These are phyloP conservation scores for Gallinago media DNA, from an alignment of 2,113 vertebrate species.

Conservation along the genomic window DNA sequence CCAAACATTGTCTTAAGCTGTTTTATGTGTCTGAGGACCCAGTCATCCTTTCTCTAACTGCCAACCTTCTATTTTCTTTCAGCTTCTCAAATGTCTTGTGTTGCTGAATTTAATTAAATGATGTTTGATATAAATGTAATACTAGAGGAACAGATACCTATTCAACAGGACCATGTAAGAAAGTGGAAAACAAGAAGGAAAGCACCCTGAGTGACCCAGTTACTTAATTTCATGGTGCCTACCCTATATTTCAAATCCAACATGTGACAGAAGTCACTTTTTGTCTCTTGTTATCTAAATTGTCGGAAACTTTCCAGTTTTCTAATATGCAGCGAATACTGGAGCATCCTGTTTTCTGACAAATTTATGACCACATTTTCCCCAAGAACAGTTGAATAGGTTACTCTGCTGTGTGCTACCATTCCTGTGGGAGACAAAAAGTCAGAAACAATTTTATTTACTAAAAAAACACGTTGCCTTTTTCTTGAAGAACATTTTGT, in stretches of 20 bases:
- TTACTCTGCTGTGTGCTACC: neutral
- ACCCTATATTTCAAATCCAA: neutral
- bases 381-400: neutral
- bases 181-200: neutral
- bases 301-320: neutral
- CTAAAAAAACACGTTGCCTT: neutral
- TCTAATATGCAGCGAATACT: neutral
- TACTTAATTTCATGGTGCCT: neutral
- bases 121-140: neutral
- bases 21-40: neutral
- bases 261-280: neutral
- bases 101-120: neutral
- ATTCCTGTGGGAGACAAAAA: neutral
- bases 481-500: neutral
- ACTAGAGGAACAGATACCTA: neutral
- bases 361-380: neutral
- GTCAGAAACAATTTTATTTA: neutral
- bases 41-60: neutral
- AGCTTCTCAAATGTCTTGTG: neutral
- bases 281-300: neutral
- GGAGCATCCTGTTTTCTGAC: neutral
- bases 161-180: neutral
- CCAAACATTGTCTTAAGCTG: neutral
- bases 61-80: neutral
- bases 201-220: neutral